These are phyloP conservation scores for Agonopterix alstromeriana DNA, from an alignment of 2,888 invertebrate species.

Conservation along the genomic window DNA sequence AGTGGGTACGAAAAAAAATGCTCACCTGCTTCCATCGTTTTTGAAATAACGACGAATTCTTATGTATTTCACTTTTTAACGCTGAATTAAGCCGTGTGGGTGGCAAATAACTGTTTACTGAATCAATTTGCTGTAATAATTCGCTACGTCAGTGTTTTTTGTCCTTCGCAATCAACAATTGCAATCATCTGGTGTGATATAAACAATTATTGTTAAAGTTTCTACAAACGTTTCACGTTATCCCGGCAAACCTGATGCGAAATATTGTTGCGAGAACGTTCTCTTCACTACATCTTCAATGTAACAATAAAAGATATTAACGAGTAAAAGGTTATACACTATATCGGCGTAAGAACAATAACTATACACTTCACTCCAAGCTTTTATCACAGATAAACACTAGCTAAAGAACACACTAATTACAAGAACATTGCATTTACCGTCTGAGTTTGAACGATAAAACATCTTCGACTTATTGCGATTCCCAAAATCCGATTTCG, in stretches of 20 bases:
- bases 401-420: constrained; percentile 70
- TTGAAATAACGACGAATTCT: constrained; percentile 7
- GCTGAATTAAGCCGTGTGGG: neutral
- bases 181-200: constrained; percentile 49
- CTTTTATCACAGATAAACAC: constrained; percentile 64
- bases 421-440: constrained; percentile 76
- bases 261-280: constrained; percentile 53
- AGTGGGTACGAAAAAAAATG: constrained; percentile 4
- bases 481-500: constrained; percentile 75
- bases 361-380: constrained; percentile 67
- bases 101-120: neutral
- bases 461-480: constrained; percentile 76
- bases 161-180: constrained; percentile 49
- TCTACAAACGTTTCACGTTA: constrained; percentile 19
- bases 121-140: constrained; percentile 9
- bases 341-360: constrained; percentile 55
- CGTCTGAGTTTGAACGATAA: constrained; percentile 78
- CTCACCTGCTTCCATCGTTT: constrained; percentile 5
- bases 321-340: constrained; percentile 52
- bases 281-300: constrained; percentile 38
- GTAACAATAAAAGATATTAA: constrained; percentile 36
- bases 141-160: constrained; percentile 31
- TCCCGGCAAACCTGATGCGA: constrained; percentile 16
- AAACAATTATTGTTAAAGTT: constrained; percentile 36
- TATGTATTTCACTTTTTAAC: neutral